Conservation (phyloP, 1,140 invertebrate genomes). For the Trissolcus basalis region DNA sequence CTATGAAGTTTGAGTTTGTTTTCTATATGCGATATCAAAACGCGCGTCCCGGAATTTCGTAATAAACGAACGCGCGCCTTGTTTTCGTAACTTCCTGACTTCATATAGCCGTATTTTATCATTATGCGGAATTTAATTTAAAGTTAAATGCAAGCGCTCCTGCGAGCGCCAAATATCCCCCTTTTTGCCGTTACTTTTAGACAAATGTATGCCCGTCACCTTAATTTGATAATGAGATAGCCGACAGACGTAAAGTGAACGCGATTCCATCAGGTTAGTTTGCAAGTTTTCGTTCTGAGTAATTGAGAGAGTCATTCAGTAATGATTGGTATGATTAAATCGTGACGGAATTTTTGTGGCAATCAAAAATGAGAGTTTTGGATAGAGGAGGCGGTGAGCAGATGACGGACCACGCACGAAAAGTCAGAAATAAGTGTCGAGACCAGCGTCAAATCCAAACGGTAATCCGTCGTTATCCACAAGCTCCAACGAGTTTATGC, state of each 20-base stretch:
- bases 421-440: conserved; percentile 50
- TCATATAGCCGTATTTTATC: conserved; percentile 47
- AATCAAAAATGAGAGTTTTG: conserved; percentile 59
- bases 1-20: conserved; percentile 42
- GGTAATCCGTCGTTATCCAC: conserved; percentile 66
- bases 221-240: too few relatives aligned
- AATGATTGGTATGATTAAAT: too few relatives aligned
- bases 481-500: conserved; percentile 53
- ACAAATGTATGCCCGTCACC: background rate
- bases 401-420: conserved; percentile 52
- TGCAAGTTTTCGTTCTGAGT: conserved; percentile 14
- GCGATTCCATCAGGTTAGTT: too few relatives aligned
- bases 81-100: conserved; percentile 53
- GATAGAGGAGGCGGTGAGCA: conserved; percentile 57
- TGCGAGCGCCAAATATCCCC: conserved; percentile 1
- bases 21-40: conserved; percentile 52
- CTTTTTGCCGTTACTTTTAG: conserved; percentile 14
- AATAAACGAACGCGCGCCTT: conserved; percentile 55
- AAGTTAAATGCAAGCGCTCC: conserved; percentile 47
- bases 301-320: too few relatives aligned
- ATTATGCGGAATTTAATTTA: conserved; percentile 59
- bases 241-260: too few relatives aligned
- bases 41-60: conserved; percentile 48
- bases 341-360: too few relatives aligned
- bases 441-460: conserved; percentile 57